phyloP scores from a whole-genome alignment of 2,113 vertebrate species.

The Chroicocephalus ridibundus region DNA sequence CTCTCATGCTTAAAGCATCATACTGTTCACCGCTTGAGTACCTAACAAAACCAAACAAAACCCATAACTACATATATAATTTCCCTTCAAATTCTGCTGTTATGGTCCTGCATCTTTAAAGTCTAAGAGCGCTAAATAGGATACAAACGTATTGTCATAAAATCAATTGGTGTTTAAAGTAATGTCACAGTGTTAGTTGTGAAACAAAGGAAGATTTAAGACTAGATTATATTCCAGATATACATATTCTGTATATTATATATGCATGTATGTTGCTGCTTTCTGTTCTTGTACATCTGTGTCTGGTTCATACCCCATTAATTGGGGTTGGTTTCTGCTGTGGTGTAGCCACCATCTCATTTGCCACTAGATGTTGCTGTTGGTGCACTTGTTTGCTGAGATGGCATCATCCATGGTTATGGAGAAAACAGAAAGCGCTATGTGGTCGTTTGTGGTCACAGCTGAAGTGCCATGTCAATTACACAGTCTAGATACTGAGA shows the following conservation, averaged over 20 bases:
- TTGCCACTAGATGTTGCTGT: constrained; percentile 44
- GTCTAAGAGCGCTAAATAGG: background rate
- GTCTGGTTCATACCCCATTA: background rate
- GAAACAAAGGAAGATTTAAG: background rate
- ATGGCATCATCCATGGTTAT: rapidly evolving
- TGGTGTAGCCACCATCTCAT: background rate
- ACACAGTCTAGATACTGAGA: background rate
- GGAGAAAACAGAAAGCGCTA: background rate
- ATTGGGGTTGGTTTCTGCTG: rapidly evolving
- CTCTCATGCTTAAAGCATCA: background rate
- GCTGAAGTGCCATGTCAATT: background rate
- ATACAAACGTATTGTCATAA: background rate
- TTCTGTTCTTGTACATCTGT: background rate
- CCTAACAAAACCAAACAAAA: background rate
- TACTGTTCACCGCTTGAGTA: background rate
- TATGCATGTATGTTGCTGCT: background rate
- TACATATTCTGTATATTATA: background rate
- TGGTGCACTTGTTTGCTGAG: background rate
- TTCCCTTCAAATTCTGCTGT: background rate
- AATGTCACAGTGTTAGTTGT: background rate
- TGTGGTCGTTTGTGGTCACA: rapidly evolving
- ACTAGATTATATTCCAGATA: background rate
- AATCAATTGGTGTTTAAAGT: background rate
- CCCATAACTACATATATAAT: background rate
- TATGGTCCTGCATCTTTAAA: background rate